These are phyloP conservation scores for Nannospalax galili DNA, from an alignment of 2,113 vertebrate genomes.

Conservation along the genomic window DNA sequence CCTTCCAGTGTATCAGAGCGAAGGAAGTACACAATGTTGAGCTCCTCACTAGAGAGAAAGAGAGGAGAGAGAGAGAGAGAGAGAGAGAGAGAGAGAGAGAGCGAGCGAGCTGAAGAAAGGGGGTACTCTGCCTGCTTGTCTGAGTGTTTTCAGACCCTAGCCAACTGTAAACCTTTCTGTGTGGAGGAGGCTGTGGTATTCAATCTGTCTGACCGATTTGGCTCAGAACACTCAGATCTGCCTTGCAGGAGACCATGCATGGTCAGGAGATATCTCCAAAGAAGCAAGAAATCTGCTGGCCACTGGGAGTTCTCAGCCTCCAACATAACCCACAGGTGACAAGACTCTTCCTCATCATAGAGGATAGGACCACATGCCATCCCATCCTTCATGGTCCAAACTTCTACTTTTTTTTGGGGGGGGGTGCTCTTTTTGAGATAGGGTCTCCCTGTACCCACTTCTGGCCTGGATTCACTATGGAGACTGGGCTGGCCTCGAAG, in stretches of 20 bases:
- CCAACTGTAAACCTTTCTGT: background rate
- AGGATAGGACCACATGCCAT: background rate
- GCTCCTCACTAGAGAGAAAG: background rate
- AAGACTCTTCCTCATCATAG: background rate
- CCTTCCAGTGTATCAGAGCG: background rate
- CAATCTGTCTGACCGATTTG: background rate
- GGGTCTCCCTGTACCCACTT: too few relatives aligned
- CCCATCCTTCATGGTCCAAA: background rate
- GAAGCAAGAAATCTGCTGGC: background rate
- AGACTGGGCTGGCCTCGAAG: too few relatives aligned
- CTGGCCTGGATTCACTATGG: too few relatives aligned
- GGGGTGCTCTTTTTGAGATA: too few relatives aligned
- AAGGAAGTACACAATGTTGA: background rate
- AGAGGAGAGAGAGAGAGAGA: too few relatives aligned
- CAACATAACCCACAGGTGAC: background rate
- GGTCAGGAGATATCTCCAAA: background rate
- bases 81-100: too few relatives aligned
- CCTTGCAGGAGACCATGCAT: background rate
- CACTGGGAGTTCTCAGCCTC: background rate
- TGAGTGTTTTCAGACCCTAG: background rate
- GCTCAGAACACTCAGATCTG: background rate
- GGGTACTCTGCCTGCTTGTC: background rate
- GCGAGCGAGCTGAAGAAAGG: too few relatives aligned
- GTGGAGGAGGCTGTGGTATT: background rate
- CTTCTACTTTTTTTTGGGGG: too few relatives aligned